phyloP scores from a whole-genome alignment of 2,113 vertebrate genomes.

The Prietella phreatophila region DNA sequence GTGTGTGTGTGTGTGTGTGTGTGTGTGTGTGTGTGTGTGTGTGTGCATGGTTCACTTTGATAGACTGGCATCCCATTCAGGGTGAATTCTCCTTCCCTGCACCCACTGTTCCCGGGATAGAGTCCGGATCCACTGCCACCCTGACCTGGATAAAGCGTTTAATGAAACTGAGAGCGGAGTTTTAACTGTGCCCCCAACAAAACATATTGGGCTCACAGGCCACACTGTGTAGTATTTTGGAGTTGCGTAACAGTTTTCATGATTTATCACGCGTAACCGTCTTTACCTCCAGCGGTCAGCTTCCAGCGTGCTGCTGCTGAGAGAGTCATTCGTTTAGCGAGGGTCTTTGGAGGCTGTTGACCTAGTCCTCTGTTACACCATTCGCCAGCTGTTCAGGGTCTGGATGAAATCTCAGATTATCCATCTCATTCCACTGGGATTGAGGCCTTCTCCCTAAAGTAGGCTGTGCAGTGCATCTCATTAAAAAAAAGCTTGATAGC shows the following conservation, averaged over 20 bases:
- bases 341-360: not conserved
- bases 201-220: not conserved
- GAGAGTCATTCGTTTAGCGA: not conserved
- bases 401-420: conserved; percentile 9
- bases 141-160: not conserved
- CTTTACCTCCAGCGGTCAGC: not conserved
- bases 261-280: not conserved
- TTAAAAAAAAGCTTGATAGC: not conserved
- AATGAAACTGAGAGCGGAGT: not conserved
- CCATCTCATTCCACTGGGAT: not conserved
- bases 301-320: not conserved
- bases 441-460: not conserved
- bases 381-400: not conserved
- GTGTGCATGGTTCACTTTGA: not conserved
- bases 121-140: not conserved
- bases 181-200: not conserved
- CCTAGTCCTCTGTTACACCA: not conserved
- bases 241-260: not conserved
- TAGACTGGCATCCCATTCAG: not conserved
- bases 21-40: not conserved
- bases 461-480: not conserved
- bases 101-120: too few relatives aligned
- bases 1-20: not conserved
- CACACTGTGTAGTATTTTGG: not conserved
- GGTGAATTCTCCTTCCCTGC: not conserved